A percentile compares a stretch with the other conserved stretches of the same genome.
phyloP scores from a whole-genome alignment of 1,140 invertebrate genomes.

The Musca vetustissima region DNA sequence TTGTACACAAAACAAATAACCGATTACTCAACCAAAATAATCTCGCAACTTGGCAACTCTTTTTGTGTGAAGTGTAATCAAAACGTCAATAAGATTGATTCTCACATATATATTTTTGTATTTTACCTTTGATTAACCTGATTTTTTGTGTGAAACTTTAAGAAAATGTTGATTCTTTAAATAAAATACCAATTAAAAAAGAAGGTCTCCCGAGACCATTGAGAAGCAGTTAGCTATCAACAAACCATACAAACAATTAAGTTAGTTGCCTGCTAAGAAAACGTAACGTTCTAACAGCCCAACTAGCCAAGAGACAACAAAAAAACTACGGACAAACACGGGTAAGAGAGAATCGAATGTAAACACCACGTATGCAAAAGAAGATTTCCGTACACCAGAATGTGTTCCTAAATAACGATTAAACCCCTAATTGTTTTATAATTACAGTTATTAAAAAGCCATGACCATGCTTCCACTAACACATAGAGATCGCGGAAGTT shows the following conservation, averaged over 20 bases:
- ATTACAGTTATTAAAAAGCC: not conserved
- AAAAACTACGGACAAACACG: not conserved
- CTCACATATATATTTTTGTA: no score
- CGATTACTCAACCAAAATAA: no score
- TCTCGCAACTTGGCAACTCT: no score
- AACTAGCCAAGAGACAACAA: not conserved
- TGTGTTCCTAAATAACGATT: no score
- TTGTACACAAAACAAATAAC: no score
- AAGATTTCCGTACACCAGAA: not conserved
- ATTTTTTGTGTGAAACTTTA: no score
- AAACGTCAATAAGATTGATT: no score
- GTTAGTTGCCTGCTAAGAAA: not conserved
- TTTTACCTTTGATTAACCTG: no score
- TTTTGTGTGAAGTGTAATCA: no score
- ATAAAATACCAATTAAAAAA: not conserved
- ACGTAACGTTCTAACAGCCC: not conserved
- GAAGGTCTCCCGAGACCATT: not conserved
- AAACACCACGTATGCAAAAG: conserved; percentile 22
- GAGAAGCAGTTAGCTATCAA: not conserved
- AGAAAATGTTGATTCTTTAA: conserved; percentile 14
- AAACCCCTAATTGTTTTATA: not conserved
- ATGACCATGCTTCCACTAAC: conserved; percentile 65
- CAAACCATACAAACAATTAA: not conserved
- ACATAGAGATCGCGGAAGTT: conserved; percentile 72
- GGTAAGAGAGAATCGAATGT: not conserved